Evolutionary conservation across 2,113 vertebrate species (phyloP), one percentile per base, ranked within the genome.

Genomic region (Thymallus thymallus): DNA sequence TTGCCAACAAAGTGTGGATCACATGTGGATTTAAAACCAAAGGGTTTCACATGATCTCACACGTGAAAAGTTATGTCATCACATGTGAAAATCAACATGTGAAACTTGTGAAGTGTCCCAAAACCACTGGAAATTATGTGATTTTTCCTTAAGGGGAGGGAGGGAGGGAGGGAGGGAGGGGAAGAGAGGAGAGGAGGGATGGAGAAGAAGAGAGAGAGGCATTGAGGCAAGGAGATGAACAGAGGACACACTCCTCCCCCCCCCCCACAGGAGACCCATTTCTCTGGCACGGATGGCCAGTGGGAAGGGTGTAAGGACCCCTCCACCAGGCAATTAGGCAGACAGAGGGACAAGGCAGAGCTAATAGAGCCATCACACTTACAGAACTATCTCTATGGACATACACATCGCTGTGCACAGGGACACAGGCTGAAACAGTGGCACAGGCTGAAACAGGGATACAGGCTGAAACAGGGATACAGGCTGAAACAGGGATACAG

Each of bases 251-350:
- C 12, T 51, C 16, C 71, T 72, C 56, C 82, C 87, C 84, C 73
- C 80, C 83, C 87, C 82, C 88, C 89, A 81, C 85, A 82, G 82
- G 90, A 91, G 88, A 88, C 80, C 78, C 82, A 85, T 92, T 90
- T 91, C 90, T 91, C 89, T 91, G 88, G 86, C 84, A 76, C 85
- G 84, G 80, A 79, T 91, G 88, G 88, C 86, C 88, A 76, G 79
- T 68, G 75, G 78, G 88, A 86, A 83, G 83, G 76, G 81, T 32
- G 48, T 74, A 82, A 83, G 87, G 84, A 81, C 86, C 86, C 84
- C 86, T 90, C 89, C 74, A 83, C 80, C 76, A 91, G 89, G 91
- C 91, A 91, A 91, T 91, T 93, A 92, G 81, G 77, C 79, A 48
- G 78, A 85, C 80, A 73, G 73, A 48, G 61, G 62, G 88, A 78